phyloP scores from a whole-genome alignment of 2,888 invertebrate species.

The Hydrotaea diabolus region DNA sequence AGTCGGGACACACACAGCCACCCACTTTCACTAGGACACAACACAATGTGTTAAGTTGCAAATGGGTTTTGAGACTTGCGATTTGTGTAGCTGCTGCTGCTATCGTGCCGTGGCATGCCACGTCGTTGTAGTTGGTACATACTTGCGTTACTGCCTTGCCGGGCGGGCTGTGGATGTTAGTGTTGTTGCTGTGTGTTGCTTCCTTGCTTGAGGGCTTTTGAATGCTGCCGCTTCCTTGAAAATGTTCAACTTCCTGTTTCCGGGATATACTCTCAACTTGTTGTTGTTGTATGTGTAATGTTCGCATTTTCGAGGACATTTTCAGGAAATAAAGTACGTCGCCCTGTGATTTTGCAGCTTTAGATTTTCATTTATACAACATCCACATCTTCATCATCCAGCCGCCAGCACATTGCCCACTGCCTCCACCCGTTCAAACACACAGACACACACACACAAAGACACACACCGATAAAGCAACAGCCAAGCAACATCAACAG shows the following conservation, averaged over 20 bases:
- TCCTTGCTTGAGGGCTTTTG: conserved; percentile 73
- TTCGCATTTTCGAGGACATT: conserved; percentile 81
- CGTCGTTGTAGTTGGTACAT: conserved; percentile 58
- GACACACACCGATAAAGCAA: conserved; percentile 10
- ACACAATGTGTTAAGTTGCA: conserved; percentile 48
- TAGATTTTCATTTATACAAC: conserved; percentile 52
- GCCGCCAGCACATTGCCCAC: not conserved
- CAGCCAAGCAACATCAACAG: conserved; percentile 52
- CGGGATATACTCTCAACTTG: conserved; percentile 77
- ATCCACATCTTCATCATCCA: conserved; percentile 41
- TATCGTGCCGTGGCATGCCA: conserved; percentile 13
- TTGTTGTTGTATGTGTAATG: conserved; percentile 71
- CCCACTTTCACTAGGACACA: conserved; percentile 56
- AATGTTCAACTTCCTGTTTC: conserved; percentile 81
- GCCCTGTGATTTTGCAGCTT: conserved; percentile 77
- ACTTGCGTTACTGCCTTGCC: conserved; percentile 65
- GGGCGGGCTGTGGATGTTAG: conserved; percentile 19
- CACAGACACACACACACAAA: not conserved
- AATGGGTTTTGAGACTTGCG: conserved; percentile 54
- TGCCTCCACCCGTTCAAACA: not conserved
- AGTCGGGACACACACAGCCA: conserved; percentile 23
- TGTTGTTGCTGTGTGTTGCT: conserved; percentile 44
- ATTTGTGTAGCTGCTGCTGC: not conserved
- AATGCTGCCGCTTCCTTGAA: conserved; percentile 79
- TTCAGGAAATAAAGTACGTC: conserved; percentile 81